Conservation (phyloP, 1,140 invertebrate species). For the Drosophila erecta region DNA sequence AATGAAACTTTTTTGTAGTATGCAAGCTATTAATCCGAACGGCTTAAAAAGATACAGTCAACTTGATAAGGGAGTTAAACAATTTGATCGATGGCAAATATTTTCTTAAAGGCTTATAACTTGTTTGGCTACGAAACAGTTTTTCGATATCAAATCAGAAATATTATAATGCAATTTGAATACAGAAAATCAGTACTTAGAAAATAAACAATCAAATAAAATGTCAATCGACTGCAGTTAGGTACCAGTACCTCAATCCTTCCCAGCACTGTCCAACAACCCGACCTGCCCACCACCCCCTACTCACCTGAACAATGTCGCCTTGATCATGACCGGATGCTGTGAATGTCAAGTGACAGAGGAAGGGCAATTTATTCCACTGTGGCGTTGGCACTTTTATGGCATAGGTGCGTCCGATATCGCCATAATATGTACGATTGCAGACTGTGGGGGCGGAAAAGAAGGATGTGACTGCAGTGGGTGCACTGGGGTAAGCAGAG, state of each 20-base stretch:
- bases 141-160: too few species aligned
- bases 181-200: too few species aligned
- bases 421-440: conserved; percentile 95
- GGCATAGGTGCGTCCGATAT: conserved; percentile 92
- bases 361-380: conserved; percentile 91
- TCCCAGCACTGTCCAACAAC: not conserved
- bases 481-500: not conserved
- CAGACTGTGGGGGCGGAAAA: conserved; percentile 86
- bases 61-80: too few species aligned
- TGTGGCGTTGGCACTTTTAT: conserved; percentile 88
- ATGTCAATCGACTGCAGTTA: not conserved
- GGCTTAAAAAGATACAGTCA: too few species aligned
- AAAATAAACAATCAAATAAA: too few species aligned
- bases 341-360: conserved; percentile 95
- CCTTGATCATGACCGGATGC: conserved; percentile 93
- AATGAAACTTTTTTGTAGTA: too few species aligned
- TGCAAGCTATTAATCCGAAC: too few species aligned
- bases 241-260: not conserved
- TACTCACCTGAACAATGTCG: conserved; percentile 91
- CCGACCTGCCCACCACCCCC: not conserved
- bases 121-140: too few species aligned
- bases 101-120: too few species aligned
- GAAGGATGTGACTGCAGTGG: not conserved
- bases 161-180: too few species aligned
- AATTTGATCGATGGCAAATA: too few species aligned